Evolutionary conservation across 2,888 invertebrate species (phyloP), one percentile per base, ranked within the genome.

Genomic region (Drosophila phalerata): DNA sequence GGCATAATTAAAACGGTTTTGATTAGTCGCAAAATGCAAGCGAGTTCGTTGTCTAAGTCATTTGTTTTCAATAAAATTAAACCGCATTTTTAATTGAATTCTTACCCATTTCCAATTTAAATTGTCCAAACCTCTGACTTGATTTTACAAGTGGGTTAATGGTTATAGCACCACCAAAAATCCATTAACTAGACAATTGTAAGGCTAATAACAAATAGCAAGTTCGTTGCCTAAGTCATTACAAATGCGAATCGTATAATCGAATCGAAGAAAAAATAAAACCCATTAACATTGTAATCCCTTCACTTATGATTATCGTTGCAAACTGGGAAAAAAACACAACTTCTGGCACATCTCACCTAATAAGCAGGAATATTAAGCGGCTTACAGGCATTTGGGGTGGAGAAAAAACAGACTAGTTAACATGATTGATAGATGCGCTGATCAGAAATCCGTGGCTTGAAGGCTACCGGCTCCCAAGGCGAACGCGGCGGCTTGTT

Each of bases 361-460:
- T 64, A 74, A 69, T 74, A 84, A 81, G 56, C 57, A 55, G 55
- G 51, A 48, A 53, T 22, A 25, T 74, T 64, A 52, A 60, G 61
- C 40, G 37, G 64, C 48, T 30, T 48, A 58, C 43, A 57, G 48
- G 48, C 30, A 32, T n/a, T 13, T 32, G 3, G 57, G 30, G 37
- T 17, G 9, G 9, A 15, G 13, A 22, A 52, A 52, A 32, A n/a
- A n/a, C 3, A 9, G 42, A 51, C 32, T 69, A 66, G 69, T 67
- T 79, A 53, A 70, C 68, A 78, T 86, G 84, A 84, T 84, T 84
- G 87, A 84, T 86, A 76, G 79, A 77, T 81, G 71, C 66, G 66
- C 25, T 38, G 48, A 52, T n/a, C 32, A 51, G 63, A 69, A 73
- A 22, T 73, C 52, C 63, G 51, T 68, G 56, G 81, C 79, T 77